Evolutionary conservation across 2,797 vertebrate genomes (phyloP), one percentile per base, ranked within the genome.

Genomic region (Myiotriccus ornatus): DNA sequence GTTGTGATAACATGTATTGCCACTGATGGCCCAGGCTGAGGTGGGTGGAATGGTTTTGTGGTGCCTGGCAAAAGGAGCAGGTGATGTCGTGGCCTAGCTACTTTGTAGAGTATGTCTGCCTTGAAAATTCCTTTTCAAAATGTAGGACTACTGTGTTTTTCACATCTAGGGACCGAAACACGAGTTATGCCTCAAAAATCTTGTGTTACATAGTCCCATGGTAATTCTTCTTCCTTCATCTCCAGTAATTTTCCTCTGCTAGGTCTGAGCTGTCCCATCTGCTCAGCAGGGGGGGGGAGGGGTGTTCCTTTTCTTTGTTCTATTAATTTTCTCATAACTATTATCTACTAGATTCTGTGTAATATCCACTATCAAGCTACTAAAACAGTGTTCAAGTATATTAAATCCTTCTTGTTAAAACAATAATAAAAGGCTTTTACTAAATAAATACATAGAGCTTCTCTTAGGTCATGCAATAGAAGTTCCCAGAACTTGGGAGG

Each of bases 401-500:
- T 91, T 63, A 86, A 88, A 90, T 74, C 30, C 9, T 16, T 17
- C n/a, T 23, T 86, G 94, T 94, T 63, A 73, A 74, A 89, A 93
- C 52, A 82, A 35, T 56, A 82, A 60, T 68, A 57, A 88, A 74
- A 65, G 34, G 6, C 6, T 79, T 94, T 93, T 86, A 39, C 63
- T 59, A 70, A 81, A 91, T 63, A 94, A 84, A 93, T 81, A 64
- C 73, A 56, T 62, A 78, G 59, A 93, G 17, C 50, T 68, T 64
- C 63, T 67, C 79, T 65, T 46, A 57, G 55, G 78, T 86, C 65
- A n/a, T 60, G 37, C 73, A 88, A 53, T 44, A 82, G 82, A 88
- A 88, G 67, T 94, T 88, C 67, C 77, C 80, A 76, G 80, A 95
- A 93, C 77, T 82, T 73, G 56, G 22, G 77, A 96, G 73, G 65